These are phyloP conservation scores for Pyrgilauda ruficollis DNA, from an alignment of 2,113 vertebrate genomes.

Conservation along the genomic window DNA sequence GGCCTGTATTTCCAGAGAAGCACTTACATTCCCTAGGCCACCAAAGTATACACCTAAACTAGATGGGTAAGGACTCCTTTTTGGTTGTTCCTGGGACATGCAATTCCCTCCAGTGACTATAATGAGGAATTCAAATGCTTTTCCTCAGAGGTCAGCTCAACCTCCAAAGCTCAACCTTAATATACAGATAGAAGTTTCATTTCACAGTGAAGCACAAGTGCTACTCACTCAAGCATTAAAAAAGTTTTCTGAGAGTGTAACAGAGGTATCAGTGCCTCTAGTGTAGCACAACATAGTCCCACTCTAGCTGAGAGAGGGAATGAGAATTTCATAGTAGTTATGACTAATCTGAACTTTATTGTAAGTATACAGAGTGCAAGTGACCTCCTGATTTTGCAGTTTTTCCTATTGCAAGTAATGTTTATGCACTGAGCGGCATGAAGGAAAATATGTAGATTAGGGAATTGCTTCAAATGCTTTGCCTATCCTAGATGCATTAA, in stretches of 20 bases:
- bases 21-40: neutral
- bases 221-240: neutral
- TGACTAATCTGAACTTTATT: neutral
- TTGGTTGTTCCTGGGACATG: neutral
- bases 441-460: neutral
- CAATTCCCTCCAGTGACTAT: neutral
- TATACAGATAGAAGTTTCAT: neutral
- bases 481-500: constrained; percentile 33
- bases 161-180: neutral
- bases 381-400: constrained; percentile 5
- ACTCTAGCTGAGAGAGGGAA: neutral
- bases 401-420: neutral
- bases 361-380: neutral
- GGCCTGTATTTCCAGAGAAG: neutral
- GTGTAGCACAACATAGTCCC: neutral
- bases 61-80: neutral
- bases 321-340: neutral
- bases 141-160: neutral
- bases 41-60: neutral
- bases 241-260: neutral
- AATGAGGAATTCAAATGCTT: neutral
- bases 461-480: constrained; percentile 51
- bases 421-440: constrained; percentile 8
- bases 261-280: neutral
- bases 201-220: neutral